Base-by-base conservation (phyloP, 37 sponge, comb jelly and placozoan species). In the Ianthella basta region DNA sequence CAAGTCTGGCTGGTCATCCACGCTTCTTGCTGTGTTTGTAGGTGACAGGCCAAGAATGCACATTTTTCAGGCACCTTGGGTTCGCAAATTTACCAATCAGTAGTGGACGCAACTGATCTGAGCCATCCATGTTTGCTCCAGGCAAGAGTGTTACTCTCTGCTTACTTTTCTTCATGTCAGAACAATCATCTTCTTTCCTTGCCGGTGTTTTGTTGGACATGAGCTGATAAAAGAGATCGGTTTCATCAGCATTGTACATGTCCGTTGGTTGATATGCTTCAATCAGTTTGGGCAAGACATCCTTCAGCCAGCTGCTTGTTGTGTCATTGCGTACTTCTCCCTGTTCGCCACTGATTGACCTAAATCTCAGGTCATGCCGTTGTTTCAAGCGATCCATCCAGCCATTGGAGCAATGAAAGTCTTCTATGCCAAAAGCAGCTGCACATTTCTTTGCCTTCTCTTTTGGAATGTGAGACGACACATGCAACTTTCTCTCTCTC, bases 241-340 rank as follows among this genome's bases (percentile, higher is more conserved):
- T 64, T 64, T 64, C 66, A 64, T 64, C 66, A 64, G 66, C 66
- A 64, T 64, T 64, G 66, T 64, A 64, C 12, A 64, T 64, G 66
- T 64, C 66, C 27, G 29, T 64, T 24, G 66, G 66, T 16, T 64
- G 14, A 16, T 20, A 64, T 64, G 29, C 66, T 12, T 64, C 20
- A 21, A 64, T 64, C 66, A 64, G 66, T 16, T 64, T 64, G 66
- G 66, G 66, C 23, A 64, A 30, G 27, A 64, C 66, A 30, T 64
- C 66, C 23, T 64, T 64, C 29, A 64, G 23, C 66, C 66, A 64
- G 66, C 27, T 64, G 66, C 66, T 64, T 10, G 66, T 64, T 16
- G 23, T 64, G 29, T 64, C 66, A 64, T 29, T 24, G 66, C 27
- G 23, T 64, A 64, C 66, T 64, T 64, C 66, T 30, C 66, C 66